Percentiles rank a stretch among this genome's conserved stretches.
These are phyloP conservation scores for Chirona hameri DNA, from an alignment of 2,888 invertebrate genomes.

Conservation along the genomic window DNA sequence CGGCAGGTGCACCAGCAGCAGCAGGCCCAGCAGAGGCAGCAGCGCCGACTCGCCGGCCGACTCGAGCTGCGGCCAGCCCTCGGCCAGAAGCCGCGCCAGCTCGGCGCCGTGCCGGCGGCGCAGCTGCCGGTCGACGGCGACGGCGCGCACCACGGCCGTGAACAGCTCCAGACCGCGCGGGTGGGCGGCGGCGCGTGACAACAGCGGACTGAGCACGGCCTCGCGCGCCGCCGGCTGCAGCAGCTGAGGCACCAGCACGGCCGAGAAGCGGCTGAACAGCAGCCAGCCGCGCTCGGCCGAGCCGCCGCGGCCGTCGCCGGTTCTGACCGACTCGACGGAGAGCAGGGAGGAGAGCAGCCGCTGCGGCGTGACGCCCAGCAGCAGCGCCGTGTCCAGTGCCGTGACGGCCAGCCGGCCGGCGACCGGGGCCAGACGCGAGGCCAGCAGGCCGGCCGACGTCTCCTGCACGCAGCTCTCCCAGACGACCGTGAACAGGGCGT, in stretches of 20 bases:
- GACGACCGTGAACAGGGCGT: not conserved
- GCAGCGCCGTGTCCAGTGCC: conserved; percentile 2
- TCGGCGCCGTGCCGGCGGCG: conserved; percentile 1
- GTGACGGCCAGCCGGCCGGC: not conserved
- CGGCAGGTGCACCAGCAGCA: conserved; percentile 6
- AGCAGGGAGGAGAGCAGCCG: not conserved
- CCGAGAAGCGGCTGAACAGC: not conserved
- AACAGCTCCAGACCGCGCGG: conserved; percentile 5
- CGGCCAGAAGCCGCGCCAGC: not conserved
- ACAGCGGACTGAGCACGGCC: conserved; percentile 10
- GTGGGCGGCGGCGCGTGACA: not conserved
- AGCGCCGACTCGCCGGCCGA: conserved; percentile 28
- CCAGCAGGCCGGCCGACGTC: not conserved
- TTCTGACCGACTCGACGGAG: not conserved
- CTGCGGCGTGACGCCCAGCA: not conserved
- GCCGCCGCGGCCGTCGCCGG: not conserved
- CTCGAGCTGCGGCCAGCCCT: conserved; percentile 32
- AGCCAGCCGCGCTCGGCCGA: not conserved
- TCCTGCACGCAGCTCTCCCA: not conserved
- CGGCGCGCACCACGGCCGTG: not conserved
- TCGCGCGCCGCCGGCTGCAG: not conserved
- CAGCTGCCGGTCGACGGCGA: not conserved
- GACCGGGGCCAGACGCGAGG: not conserved
- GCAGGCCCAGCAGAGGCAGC: not conserved
- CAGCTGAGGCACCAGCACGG: not conserved